Evolutionary conservation across 2,797 vertebrate species (phyloP), one percentile per base, ranked within the genome.

Genomic region (Etheostoma nigrum): DNA sequence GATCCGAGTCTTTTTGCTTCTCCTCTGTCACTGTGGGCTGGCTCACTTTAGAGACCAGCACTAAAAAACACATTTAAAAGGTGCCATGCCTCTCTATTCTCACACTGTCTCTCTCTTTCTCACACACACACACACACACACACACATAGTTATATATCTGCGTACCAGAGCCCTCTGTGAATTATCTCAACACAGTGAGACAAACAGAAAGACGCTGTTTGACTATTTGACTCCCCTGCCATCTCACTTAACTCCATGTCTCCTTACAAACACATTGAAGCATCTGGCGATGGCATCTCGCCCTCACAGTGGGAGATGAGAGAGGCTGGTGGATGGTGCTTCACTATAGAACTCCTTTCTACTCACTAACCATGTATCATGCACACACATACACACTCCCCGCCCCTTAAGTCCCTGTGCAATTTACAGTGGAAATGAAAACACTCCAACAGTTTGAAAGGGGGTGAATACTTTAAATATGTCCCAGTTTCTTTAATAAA

Each of bases 391-490:
- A 70, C 59, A 71, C 83, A 54, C 51, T 62, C 19, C 6, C 12
- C 0, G 30, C 68, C 85, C 60, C 88, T 88, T 67, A 77, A 72
- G 80, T 88, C 91, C 88, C 89, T 71, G 73, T 72, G 83, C 83
- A 92, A 93, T 93, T 92, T 86, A 83, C 84, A 86, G 81, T 87
- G 79, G 77, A 82, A 91, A 91, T 91, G 86, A 89, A 94, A 92
- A 88, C 82, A 79, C 79, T 88, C 72, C 40, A 68, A 69, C 61
- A 33, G 69, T 86, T 69, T 90, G 91, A 86, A 83, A 72, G 74
- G 62, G 49, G 16, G 76, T 55, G 81, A 86, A 83, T 69, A 78
- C 78, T 81, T 90, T 88, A 82, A 84, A 90, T 72, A 66, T 4
- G 27, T 65, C 48, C 61, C 44, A 13, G 54, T 82, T 82, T 78